phyloP scores from a whole-genome alignment of 2,888 invertebrate genomes.

The Phragmatobia fuliginosa region DNA sequence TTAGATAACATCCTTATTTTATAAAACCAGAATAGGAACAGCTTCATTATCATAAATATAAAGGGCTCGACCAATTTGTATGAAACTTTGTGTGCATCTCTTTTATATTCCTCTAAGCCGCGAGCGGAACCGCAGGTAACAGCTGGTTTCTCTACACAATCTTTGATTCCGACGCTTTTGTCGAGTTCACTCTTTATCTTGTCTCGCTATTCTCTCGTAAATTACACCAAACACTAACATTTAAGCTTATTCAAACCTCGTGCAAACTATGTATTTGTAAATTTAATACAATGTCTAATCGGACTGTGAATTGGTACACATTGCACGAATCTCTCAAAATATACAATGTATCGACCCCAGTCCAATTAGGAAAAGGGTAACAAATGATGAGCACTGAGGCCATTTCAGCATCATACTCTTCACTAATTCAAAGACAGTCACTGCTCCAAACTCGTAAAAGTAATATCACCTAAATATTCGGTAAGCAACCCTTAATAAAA shows the following conservation, averaged over 20 bases:
- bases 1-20: neutral
- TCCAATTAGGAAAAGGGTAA: too few relatives aligned
- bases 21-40: neutral
- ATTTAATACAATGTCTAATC: neutral
- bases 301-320: slow-evolving; percentile 5
- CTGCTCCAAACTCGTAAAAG: slow-evolving; percentile 22
- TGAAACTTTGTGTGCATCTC: too few relatives aligned
- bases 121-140: too few relatives aligned
- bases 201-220: neutral
- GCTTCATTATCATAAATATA: neutral
- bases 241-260: slow-evolving; percentile 14
- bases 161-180: neutral
- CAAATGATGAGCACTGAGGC: neutral
- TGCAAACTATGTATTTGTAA: neutral
- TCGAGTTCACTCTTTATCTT: neutral
- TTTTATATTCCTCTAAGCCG: too few relatives aligned
- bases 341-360: too few relatives aligned
- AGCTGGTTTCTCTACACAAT: neutral
- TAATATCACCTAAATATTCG: slow-evolving; percentile 17
- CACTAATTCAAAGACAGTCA: slow-evolving; percentile 23
- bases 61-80: too few relatives aligned
- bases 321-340: too few relatives aligned
- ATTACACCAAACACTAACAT: neutral
- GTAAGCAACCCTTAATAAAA: slow-evolving; percentile 21
- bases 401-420: neutral